These are phyloP conservation scores for Eupithecia subfuscata DNA, from an alignment of 2,888 invertebrate genomes.

Conservation along the genomic window DNA sequence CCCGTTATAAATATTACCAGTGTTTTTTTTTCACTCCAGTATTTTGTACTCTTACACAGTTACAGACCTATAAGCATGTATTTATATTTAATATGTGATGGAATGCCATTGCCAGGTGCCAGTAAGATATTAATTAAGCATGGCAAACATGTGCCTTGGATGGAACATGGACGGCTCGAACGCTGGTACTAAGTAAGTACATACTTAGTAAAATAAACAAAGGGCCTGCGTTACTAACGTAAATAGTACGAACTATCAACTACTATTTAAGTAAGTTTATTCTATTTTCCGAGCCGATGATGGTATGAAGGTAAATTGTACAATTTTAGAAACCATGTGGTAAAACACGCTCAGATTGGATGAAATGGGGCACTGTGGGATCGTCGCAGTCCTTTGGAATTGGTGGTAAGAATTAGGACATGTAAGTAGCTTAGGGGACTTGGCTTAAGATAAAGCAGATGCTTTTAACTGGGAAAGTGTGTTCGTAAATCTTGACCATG, in stretches of 20 bases:
- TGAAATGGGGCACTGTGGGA: not conserved
- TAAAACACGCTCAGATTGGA: not conserved
- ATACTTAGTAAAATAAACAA: slow-evolving; percentile 24
- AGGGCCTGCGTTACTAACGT: slow-evolving; percentile 19
- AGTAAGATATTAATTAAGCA: slow-evolving; percentile 24
- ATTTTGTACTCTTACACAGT: not conserved
- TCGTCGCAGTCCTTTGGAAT: not conserved
- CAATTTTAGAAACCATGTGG: not conserved
- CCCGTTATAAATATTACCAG: not conserved
- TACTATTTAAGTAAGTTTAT: slow-evolving; percentile 16
- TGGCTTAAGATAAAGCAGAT: too few relatives aligned
- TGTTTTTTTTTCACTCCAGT: not conserved
- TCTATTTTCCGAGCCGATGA: slow-evolving; percentile 11
- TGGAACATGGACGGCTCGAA: slow-evolving; percentile 16
- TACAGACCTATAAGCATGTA: not conserved
- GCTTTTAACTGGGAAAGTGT: too few relatives aligned
- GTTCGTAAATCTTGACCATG: not conserved
- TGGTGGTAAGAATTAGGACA: not conserved
- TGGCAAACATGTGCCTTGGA: slow-evolving; percentile 19
- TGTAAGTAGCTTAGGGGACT: not conserved
- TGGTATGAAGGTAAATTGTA: not conserved
- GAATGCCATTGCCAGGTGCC: slow-evolving; percentile 24
- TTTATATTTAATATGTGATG: slow-evolving; percentile 12
- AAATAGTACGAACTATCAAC: not conserved
- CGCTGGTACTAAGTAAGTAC: slow-evolving; percentile 14